A percentile compares a stretch with the other conserved stretches of the same genome.
These are phyloP conservation scores for Epinephelus awoara DNA, from an alignment of 2,797 vertebrate species.

Conservation along the genomic window DNA sequence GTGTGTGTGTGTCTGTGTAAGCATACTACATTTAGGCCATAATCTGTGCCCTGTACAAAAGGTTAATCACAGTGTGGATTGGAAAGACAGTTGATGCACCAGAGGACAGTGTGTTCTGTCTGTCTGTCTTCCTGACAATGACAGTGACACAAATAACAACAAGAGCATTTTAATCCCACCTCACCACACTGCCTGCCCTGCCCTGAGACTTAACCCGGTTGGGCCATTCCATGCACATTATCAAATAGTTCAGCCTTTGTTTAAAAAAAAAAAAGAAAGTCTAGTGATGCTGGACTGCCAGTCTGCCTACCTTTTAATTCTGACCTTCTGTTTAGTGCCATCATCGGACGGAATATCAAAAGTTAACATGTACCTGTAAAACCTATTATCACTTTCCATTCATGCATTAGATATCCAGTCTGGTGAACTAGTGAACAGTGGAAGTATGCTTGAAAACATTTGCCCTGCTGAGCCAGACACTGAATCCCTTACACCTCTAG, in stretches of 20 bases:
- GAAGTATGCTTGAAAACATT: neutral
- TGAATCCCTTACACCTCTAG: neutral
- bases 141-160: slow-evolving; percentile 71
- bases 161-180: slow-evolving; percentile 74
- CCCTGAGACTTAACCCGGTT: slow-evolving; percentile 55
- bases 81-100: slow-evolving; percentile 46
- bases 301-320: neutral
- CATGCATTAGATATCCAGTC: too few species aligned
- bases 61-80: slow-evolving; percentile 70
- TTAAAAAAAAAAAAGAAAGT: neutral
- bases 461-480: too few species aligned
- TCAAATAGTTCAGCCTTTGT: neutral
- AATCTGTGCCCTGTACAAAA: slow-evolving; percentile 69
- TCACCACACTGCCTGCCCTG: slow-evolving; percentile 48
- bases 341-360: neutral
- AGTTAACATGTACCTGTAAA: neutral
- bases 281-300: neutral
- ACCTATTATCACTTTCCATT: neutral
- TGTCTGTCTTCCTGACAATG: slow-evolving; percentile 27
- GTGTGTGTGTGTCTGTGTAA: slow-evolving; percentile 7
- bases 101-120: slow-evolving; percentile 61
- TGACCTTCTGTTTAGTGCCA: neutral
- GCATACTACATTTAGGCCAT: slow-evolving; percentile 58
- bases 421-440: too few species aligned
- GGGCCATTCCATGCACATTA: slow-evolving; percentile 16